Evolutionary conservation across 2,797 vertebrate genomes (phyloP).

Genomic region (Enteromius argenteus): DNA sequence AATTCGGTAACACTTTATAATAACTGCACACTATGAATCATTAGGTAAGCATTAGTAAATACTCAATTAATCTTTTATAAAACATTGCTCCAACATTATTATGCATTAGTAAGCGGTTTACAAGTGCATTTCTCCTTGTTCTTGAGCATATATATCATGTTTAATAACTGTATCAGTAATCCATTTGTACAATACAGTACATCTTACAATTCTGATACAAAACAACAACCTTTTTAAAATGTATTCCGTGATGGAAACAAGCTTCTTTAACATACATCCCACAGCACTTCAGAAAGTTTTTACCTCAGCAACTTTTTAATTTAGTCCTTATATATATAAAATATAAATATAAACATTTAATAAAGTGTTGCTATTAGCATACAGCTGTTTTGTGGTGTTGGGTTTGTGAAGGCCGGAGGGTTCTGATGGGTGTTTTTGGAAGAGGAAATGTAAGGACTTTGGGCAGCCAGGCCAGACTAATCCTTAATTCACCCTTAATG

Average conservation of each 20-base stretch:
- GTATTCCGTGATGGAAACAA: background rate
- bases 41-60: too few relatives aligned
- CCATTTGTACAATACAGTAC: background rate
- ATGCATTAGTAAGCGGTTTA: too few relatives aligned
- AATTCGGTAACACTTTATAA: too few relatives aligned
- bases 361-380: background rate
- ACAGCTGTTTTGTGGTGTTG: conserved; percentile 3
- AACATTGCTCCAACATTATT: too few relatives aligned
- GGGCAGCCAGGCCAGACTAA: conserved; percentile 61
- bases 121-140: too few relatives aligned
- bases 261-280: background rate
- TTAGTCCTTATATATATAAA: conserved; percentile 1
- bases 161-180: too few relatives aligned
- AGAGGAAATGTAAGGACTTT: conserved; percentile 52
- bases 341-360: conserved; percentile 4
- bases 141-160: too few relatives aligned
- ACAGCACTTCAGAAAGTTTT: background rate
- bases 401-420: background rate
- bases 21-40: too few relatives aligned
- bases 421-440: conserved; percentile 29
- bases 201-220: background rate
- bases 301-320: background rate
- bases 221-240: background rate
- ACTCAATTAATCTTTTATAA: too few relatives aligned
- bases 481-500: conserved; percentile 66